Conservation (phyloP, 2,888 invertebrate genomes). For the Mythimna vitellina region DNA sequence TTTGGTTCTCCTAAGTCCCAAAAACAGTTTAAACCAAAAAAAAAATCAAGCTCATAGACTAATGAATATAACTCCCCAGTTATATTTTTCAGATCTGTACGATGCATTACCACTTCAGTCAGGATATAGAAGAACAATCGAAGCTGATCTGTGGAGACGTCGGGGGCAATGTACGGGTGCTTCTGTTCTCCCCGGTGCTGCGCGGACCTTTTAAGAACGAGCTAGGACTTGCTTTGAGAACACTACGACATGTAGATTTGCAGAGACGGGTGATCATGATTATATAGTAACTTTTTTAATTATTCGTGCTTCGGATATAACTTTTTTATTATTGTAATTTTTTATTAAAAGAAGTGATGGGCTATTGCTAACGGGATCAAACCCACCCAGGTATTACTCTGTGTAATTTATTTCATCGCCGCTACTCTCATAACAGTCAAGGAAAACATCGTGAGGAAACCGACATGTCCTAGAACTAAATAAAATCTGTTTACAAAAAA, state of each 20-base stretch:
- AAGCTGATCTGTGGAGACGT: constrained; percentile 94
- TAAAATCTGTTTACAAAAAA: too few relatives aligned
- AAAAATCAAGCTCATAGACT: too few relatives aligned
- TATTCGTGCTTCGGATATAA: neutral
- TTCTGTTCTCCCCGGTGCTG: constrained; percentile 91
- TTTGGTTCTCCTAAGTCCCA: neutral
- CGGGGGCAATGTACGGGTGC: constrained; percentile 92
- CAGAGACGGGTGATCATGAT: constrained; percentile 80
- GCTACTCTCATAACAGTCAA: too few relatives aligned
- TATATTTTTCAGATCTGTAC: constrained; percentile 79
- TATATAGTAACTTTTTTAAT: neutral
- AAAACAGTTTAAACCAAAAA: neutral
- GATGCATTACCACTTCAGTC: constrained; percentile 91
- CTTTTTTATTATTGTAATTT: neutral
- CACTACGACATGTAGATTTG: constrained; percentile 91
- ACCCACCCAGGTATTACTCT: too few relatives aligned
- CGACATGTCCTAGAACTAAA: too few relatives aligned
- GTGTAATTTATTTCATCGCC: too few relatives aligned
- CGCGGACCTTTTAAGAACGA: constrained; percentile 94
- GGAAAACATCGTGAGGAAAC: too few relatives aligned
- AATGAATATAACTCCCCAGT: too few relatives aligned
- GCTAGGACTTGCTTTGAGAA: constrained; percentile 91
- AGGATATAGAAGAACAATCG: constrained; percentile 89
- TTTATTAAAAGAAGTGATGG: too few relatives aligned
- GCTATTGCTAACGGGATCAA: too few relatives aligned